Percentiles rank a stretch among this genome's conserved stretches.
Conservation (phyloP, 1,140 invertebrate species). For the Aphis gossypii region DNA sequence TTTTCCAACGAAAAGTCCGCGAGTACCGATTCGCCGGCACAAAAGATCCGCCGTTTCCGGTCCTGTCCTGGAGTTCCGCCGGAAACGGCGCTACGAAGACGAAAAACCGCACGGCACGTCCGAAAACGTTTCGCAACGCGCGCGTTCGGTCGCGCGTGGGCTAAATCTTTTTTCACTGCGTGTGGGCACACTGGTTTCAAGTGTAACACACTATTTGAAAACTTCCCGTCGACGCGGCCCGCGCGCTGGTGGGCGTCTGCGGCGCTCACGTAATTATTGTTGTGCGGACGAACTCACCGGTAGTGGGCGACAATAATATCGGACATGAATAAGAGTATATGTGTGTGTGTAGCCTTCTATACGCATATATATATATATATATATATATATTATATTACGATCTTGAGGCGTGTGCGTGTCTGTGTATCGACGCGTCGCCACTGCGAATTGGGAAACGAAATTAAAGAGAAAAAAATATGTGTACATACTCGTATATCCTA, state of each 20-base stretch:
- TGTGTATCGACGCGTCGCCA: conserved; percentile 14
- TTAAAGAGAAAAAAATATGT: conserved; percentile 9
- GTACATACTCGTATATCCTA: neutral
- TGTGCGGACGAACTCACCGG: conserved; percentile 8
- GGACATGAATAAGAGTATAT: conserved; percentile 20
- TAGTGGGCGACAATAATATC: conserved; percentile 44
- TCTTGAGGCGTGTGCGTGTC: neutral
- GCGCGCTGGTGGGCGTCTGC: neutral
- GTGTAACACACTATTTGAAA: conserved; percentile 41
- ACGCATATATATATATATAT: neutral
- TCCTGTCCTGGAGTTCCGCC: neutral
- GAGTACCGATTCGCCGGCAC: neutral
- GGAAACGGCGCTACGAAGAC: neutral
- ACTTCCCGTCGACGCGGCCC: conserved; percentile 23
- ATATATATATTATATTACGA: neutral
- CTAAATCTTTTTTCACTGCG: conserved; percentile 29
- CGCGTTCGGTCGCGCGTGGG: neutral
- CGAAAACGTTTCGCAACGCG: conserved; percentile 22
- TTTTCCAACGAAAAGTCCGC: neutral
- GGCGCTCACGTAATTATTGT: conserved; percentile 50
- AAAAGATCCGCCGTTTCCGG: neutral
- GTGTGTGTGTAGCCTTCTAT: neutral
- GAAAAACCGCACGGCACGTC: neutral
- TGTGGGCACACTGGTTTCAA: conserved; percentile 57
- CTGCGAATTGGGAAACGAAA: conserved; percentile 50